A percentile compares a stretch with the other conserved stretches of the same genome.
Conservation (phyloP, 2,113 vertebrate species). For the Engystomops pustulosus region DNA sequence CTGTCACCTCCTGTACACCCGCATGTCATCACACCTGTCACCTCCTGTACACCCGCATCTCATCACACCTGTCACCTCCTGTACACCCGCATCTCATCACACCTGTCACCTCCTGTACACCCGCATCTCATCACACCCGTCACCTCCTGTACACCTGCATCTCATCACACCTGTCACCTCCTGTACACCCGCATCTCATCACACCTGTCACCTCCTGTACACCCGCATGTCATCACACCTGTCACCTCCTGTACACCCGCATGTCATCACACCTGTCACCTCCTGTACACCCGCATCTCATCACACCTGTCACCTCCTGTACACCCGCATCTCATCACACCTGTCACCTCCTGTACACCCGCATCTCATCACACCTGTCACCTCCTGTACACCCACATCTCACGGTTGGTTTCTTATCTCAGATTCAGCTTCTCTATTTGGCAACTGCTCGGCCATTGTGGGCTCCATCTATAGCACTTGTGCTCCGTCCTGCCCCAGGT, state of each 20-base stretch:
- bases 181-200: neutral
- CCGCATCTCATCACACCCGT: neutral
- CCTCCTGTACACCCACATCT: neutral
- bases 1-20: neutral
- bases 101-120: neutral
- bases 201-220: neutral
- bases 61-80: too few species aligned
- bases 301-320: neutral
- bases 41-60: neutral
- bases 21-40: neutral
- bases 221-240: neutral
- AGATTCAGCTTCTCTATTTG: constrained; percentile 64
- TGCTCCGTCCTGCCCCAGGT: constrained; percentile 84
- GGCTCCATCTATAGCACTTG: constrained; percentile 81
- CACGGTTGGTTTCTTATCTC: neutral
- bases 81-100: too few species aligned
- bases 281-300: neutral
- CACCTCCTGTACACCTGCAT: neutral
- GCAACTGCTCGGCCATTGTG: constrained; percentile 73
- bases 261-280: neutral
- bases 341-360: neutral
- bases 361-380: neutral
- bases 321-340: neutral
- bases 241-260: neutral
- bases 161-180: neutral